Evolutionary conservation across 2,797 vertebrate species (phyloP).

Genomic region (Enteromius radiatus): DNA sequence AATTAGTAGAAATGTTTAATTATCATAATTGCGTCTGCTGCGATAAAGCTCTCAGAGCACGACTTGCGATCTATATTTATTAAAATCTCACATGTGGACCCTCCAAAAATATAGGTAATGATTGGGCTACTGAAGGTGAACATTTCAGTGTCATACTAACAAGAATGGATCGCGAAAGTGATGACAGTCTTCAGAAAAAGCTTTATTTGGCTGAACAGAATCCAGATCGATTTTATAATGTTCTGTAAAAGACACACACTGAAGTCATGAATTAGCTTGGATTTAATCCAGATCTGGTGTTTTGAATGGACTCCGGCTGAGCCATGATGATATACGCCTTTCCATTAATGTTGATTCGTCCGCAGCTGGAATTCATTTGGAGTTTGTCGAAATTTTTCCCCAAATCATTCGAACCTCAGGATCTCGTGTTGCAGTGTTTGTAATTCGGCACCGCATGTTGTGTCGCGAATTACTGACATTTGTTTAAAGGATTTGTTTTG

Average conservation of each 20-base stretch:
- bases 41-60: neutral
- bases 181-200: neutral
- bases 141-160: neutral
- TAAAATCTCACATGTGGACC: neutral
- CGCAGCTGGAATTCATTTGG: conserved; percentile 3
- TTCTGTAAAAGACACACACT: neutral
- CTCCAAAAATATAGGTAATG: neutral
- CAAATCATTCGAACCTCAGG: neutral
- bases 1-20: conserved; percentile 25
- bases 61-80: neutral
- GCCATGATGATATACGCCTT: neutral
- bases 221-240: neutral
- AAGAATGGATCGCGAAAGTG: neutral
- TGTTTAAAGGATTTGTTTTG: conserved; percentile 20
- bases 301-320: conserved; percentile 5
- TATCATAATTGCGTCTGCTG: conserved; percentile 9
- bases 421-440: neutral
- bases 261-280: conserved; percentile 11
- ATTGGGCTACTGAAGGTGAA: neutral
- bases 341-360: neutral
- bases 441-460: neutral
- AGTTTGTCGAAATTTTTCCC: neutral
- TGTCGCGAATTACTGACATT: neutral
- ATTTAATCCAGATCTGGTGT: neutral
- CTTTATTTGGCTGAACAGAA: no score